Base-by-base conservation (phyloP, 2,797 vertebrate species). In the Antrozous pallidus region DNA sequence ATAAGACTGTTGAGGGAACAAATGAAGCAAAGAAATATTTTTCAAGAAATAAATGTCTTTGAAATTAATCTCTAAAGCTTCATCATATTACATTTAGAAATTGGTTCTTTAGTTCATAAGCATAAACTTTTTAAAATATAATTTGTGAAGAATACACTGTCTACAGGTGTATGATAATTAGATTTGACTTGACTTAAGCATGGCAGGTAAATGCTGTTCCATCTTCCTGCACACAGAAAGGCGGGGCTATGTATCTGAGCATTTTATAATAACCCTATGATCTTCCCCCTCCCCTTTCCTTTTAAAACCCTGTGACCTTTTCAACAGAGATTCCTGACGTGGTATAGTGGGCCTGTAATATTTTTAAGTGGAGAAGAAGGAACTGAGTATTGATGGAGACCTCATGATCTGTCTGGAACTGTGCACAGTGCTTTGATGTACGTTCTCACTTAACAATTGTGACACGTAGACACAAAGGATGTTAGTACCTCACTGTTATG, bases 1-100 rank as follows among this genome's bases (percentile, higher is more conserved):
- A 33, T 79, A 83, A n/a, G 71, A 93, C 63, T 56, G n/a, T n/a
- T 87, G 54, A 88, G 80, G 51, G 49, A 74, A 73, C 56, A 73
- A 88, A 78, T 65, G 78, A 81, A 63, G 13, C 22, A 90, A 61
- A 36, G 18, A 65, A 58, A 71, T n/a, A n/a, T 49, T 83, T 94
- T 92, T 74, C 24, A 88, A 38, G 8, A n/a, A n/a, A n/a, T n/a
- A 77, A 80, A 49, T 26, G 2, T 28, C 67, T 84, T 80, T 13
- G 8, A 70, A 36, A 78, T 51, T 40, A 47, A 69, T 74, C 74
- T 88, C 16, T n/a, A 74, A 91, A 86, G 54, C 12, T 63, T 79
- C 36, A 67, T 70, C 16, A 31, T 33, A 17, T 80, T 80, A 69
- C 38, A 78, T 58, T 73, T 88, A 84, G 13, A 91, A 79, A 80